Base-by-base conservation (phyloP, 2,113 vertebrate species). In the Malurus elegans region DNA sequence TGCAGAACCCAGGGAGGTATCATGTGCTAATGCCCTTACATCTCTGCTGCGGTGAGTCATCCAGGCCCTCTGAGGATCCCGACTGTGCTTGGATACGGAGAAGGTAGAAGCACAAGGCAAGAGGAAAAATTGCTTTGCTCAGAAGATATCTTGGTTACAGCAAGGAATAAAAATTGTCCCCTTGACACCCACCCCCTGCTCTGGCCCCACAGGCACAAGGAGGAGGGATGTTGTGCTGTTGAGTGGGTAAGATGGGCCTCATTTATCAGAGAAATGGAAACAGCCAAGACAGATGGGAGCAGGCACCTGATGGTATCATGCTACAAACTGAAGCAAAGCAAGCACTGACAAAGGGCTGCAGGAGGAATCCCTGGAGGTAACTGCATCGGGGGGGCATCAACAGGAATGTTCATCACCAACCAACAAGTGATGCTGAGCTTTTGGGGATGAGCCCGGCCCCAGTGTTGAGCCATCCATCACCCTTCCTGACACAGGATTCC, bases 41-140 rank as follows among this genome's bases (percentile, higher is more conserved):
- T 5, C 6, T 92, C 89, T n/a, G 79, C 75, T 0, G 20, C 14
- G 7, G 94, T 97, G 96, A 96, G 28, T 96, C 96, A 97, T 92
- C 54, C 67, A 12, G 58, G 66, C 74, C 82, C 92, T 65, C 58
- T 4, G 53, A 91, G 90, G 65, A 94, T 87, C 76, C 83, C 0
- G 10, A 45, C 90, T 89, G 65, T 18, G 14, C 78, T 31, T 57
- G 93, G 62, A 82, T 73, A 62, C 32, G 0, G 62, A 71, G 51
- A 62, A 95, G 64, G 79, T 42, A 50, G 67, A 79, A 86, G 67
- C 24, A 42, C 31, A 29, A 92, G 67, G 45, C 19, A 10, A 88
- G 71, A 72, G 8, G 18, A 53, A 72, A 79, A 82, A 88, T 32
- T 11, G 18, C 51, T 78, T 62, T 0, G 0, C 34, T 94, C 38